These are phyloP conservation scores for Hypotaenidia okinawae DNA, from an alignment of 2,797 vertebrate species.

Conservation along the genomic window DNA sequence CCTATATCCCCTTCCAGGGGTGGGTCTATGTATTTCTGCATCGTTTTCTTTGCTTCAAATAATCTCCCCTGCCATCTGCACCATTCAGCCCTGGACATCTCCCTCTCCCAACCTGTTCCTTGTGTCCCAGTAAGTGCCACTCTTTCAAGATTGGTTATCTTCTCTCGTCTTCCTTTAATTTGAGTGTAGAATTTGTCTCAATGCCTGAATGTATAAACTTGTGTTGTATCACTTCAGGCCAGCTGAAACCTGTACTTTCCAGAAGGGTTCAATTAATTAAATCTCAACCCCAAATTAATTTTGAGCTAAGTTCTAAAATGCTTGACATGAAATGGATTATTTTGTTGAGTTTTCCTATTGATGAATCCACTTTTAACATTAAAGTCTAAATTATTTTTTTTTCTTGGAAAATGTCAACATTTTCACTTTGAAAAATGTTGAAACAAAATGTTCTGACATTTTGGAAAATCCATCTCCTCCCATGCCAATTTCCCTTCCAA, in stretches of 20 bases:
- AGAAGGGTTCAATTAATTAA: conserved; percentile 24
- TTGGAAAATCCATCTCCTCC: conserved; percentile 35
- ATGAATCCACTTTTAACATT: conserved; percentile 1
- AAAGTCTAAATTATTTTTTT: neutral
- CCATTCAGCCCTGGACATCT: neutral
- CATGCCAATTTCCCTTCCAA: conserved; percentile 16
- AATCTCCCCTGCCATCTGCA: neutral
- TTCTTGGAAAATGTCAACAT: conserved; percentile 47
- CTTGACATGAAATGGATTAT: neutral
- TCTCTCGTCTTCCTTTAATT: neutral
- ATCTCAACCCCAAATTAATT: neutral
- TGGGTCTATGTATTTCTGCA: neutral
- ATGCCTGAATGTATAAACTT: neutral
- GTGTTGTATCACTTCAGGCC: neutral
- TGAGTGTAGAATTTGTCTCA: neutral
- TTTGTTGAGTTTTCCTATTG: conserved; percentile 5
- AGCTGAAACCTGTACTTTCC: conserved; percentile 26
- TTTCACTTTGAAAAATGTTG: conserved; percentile 52
- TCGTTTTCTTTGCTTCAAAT: neutral
- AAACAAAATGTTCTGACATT: conserved; percentile 64
- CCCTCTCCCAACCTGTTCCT: neutral
- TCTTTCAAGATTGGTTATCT: neutral
- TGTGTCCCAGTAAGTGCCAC: neutral
- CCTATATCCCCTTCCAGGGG: neutral
- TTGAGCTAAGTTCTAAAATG: neutral